phyloP scores from a whole-genome alignment of 2,888 invertebrate genomes.

The Drosophila koepferae region DNA sequence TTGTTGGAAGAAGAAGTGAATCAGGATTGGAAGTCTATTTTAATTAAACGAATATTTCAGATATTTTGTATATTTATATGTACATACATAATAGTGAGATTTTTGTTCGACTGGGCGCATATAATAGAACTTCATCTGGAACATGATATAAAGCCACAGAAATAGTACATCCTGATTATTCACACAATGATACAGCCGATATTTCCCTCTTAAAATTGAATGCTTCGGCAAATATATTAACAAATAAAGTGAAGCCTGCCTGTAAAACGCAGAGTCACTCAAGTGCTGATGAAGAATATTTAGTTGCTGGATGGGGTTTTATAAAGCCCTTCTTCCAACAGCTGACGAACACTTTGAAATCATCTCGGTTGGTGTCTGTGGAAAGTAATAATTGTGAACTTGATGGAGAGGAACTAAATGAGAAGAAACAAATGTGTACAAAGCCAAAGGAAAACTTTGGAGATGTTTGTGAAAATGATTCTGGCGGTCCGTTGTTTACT shows the following conservation, averaged over 20 bases:
- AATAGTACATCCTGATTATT: not conserved
- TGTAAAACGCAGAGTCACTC: conserved; percentile 17
- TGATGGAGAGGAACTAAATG: not conserved
- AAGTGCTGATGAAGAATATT: not conserved
- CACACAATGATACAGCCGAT: not conserved
- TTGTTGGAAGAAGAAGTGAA: not conserved
- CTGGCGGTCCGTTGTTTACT: conserved; percentile 48
- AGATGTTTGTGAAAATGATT: conserved; percentile 36
- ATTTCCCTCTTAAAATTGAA: conserved; percentile 30
- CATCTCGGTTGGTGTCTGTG: not conserved
- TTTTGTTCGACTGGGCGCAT: conserved; percentile 30
- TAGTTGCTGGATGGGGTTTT: conserved; percentile 31
- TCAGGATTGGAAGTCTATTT: not conserved
- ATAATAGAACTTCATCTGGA: not conserved
- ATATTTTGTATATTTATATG: not conserved
- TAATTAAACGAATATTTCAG: not conserved
- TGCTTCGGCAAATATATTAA: not conserved
- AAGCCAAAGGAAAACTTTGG: not conserved
- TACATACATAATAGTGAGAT: not conserved
- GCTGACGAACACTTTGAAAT: not conserved
- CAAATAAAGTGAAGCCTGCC: conserved; percentile 27
- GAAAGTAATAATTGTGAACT: fast-evolving
- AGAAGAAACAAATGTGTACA: conserved; percentile 20
- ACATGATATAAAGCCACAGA: not conserved
- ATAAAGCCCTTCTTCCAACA: not conserved